Evolutionary conservation across 2,113 vertebrate genomes (phyloP), one percentile per base, ranked within the genome.

Genomic region (Dipodomys stephensi): DNA sequence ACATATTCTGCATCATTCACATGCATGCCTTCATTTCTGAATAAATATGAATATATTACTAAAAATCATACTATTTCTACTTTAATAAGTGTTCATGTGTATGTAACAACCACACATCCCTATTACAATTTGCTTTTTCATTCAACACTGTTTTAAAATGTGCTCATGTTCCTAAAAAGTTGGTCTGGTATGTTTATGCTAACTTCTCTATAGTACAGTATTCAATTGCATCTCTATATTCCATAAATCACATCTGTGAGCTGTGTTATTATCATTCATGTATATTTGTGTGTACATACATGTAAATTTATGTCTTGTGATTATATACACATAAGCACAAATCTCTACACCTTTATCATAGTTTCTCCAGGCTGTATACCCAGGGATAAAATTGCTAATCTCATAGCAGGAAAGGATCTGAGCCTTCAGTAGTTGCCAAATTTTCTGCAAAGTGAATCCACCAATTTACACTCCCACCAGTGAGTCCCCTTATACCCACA

Each of bases 391-490:
- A 92, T 4, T 60, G 62, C 57, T 73, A 78, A 57, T 89, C 82
- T 91, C 83, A 64, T 20, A 79, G 20, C n/a, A 74, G 39, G 3
- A 94, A 77, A 19, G 35, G 25, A 46, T 53, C 22, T 94, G 85
- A 20, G 6, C 46, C 53, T 90, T 94, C 82, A 62, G 18, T 6
- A 92, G 82, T 32, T 65, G 71, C 35, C 92, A 88, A 83, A 89
- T 67, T 78, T 81, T 91, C 87, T 94, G 79, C 72, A 88, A 94
- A 93, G 65, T 10, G 0, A 84, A 49, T 64, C 4, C 18, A 35
- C 92, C 83, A 93, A 90, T 95, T 96, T 83, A 73, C 88, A 74
- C 88, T 82, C 87, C 74, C 78, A 80, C 71, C 85, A 95, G 77
- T 80, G 86, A 87, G 53, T 44, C 88, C 89, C 80, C 35, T 82